phyloP scores from a whole-genome alignment of 1,140 invertebrate genomes.

The Amyelois transitella region DNA sequence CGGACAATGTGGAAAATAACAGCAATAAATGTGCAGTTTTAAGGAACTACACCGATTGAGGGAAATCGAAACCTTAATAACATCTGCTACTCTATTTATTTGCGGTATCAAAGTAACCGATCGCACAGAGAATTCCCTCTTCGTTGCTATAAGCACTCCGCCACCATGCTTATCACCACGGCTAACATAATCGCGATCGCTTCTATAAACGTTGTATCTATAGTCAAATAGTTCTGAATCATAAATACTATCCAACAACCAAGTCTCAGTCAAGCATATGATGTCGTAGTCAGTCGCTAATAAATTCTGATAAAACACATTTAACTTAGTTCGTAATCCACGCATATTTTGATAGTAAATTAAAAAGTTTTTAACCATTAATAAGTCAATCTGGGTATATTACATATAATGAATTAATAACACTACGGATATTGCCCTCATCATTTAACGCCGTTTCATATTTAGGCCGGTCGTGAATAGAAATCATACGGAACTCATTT shows the following conservation, averaged over 20 bases:
- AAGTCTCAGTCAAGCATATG: slow-evolving; percentile 10
- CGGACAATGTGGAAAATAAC: too few species aligned
- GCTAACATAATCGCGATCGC: not conserved
- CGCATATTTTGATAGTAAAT: slow-evolving; percentile 5
- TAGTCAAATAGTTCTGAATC: slow-evolving; percentile 11
- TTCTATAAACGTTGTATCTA: slow-evolving; percentile 1
- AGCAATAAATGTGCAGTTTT: too few species aligned
- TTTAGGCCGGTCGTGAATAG: too few species aligned
- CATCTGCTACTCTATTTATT: not conserved
- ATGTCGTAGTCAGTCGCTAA: slow-evolving; percentile 2
- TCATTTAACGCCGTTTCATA: too few species aligned
- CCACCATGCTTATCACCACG: not conserved
- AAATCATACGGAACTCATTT: too few species aligned
- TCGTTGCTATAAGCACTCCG: slow-evolving; percentile 14
- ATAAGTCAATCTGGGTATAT: too few species aligned
- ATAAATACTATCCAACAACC: slow-evolving; percentile 9
- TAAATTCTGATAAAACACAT: slow-evolving; percentile 2
- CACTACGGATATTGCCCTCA: too few species aligned
- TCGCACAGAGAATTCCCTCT: not conserved
- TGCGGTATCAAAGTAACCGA: not conserved
- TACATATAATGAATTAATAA: too few species aligned
- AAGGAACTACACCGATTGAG: too few species aligned
- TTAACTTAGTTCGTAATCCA: slow-evolving; percentile 9
- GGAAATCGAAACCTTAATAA: not conserved
- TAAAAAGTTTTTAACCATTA: too few species aligned